Evolutionary conservation across 2,888 invertebrate species (phyloP), one percentile per base, ranked within the genome.

Genomic region (Nemoura dubitans): DNA sequence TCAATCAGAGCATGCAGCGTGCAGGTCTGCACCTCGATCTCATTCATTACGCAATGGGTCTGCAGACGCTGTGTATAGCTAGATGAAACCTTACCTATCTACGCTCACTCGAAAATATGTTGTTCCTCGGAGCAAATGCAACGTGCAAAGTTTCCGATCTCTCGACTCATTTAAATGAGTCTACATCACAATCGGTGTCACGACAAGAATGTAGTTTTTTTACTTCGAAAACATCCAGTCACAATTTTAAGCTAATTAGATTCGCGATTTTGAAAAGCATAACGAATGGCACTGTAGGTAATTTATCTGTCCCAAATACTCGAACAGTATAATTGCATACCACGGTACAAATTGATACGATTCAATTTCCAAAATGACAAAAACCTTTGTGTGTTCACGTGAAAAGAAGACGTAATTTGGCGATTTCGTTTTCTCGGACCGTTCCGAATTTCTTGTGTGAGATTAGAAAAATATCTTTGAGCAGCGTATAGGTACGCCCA

Each of bases 221-320:
- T 21, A 7, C 59, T 59, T 59, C 59, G 59, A 21, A 21, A 59
- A 21, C 59, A 21, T 59, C 59, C 59, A 59, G 59, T 59, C 59
- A 59, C 59, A 59, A 59, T 59, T 59, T 59, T 10, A 59, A 59
- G 59, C 59, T 59, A 59, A 59, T 59, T 59, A 21, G 59, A 59
- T 59, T 59, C 59, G 59, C 59, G 14, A 59, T 59, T 59, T 59
- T 59, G 59, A 59, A 59, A 59, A 59, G 59, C 59, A 59, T 59
- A 59, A 59, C 59, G 59, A 59, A 59, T 59, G 59, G 59, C 59
- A 59, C 59, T 59, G 59, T 59, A 59, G 59, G 59, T 59, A 59
- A 59, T 59, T 59, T 59, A 59, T 59, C 21, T 59, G 59, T 59
- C 59, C 59, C 59, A 59, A 59, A 59, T 59, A 59, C 1, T 59